Percentiles rank a stretch among this genome's conserved stretches.
Conservation (phyloP, 1,140 invertebrate genomes). For the Hycleus cichorii region DNA sequence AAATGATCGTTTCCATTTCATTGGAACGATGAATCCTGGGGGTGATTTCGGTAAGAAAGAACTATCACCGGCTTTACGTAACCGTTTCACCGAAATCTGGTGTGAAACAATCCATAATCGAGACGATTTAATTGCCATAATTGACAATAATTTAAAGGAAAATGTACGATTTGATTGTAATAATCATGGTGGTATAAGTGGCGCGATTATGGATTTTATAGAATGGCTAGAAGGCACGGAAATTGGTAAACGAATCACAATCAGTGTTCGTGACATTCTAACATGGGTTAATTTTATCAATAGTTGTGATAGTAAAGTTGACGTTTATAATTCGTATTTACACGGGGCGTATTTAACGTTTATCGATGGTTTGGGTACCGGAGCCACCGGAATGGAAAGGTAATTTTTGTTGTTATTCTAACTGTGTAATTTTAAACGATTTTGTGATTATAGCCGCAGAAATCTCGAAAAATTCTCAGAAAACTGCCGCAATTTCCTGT, state of each 20-base stretch:
- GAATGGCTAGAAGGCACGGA: conserved; percentile 69
- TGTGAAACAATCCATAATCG: conserved; percentile 65
- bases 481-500: conserved; percentile 46
- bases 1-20: conserved; percentile 73
- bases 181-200: conserved; percentile 47
- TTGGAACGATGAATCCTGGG: conserved; percentile 99
- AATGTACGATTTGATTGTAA: conserved; percentile 46
- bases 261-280: conserved; percentile 89
- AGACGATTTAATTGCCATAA: conserved; percentile 68
- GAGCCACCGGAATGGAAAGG: conserved; percentile 55
- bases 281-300: conserved; percentile 93
- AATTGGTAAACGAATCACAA: conserved; percentile 65
- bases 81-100: conserved; percentile 99
- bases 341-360: conserved; percentile 89
- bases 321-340: conserved; percentile 60
- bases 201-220: conserved; percentile 69
- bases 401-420: conserved; percentile 21
- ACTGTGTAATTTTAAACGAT: background rate
- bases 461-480: conserved; percentile 46
- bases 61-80: conserved; percentile 92
- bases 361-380: conserved; percentile 79
- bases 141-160: conserved; percentile 68
- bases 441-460: conserved; percentile 31
- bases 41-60: conserved; percentile 99
- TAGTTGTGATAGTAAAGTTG: conserved; percentile 45